Evolutionary conservation across 1,140 invertebrate genomes (phyloP), one percentile per base, ranked within the genome.

Genomic region (Dinoponera quadriceps): DNA sequence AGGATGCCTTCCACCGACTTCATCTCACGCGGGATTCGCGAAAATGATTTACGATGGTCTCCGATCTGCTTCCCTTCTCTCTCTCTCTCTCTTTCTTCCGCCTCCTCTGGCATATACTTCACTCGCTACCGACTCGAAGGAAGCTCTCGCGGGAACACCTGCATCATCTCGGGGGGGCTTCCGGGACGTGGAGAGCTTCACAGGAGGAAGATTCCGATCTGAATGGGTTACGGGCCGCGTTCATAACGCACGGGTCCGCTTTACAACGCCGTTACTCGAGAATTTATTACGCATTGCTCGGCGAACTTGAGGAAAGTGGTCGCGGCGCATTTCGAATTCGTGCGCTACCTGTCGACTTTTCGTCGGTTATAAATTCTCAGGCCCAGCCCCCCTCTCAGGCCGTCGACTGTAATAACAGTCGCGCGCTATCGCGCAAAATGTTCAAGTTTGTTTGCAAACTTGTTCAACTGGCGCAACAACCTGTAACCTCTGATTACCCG

Each of bases 31-130:
- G 71, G 68, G 83, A 86, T 84, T 84, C 87, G 75, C 75, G 84
- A 89, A 86, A 88, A 89, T 89, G 87, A 89, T 89, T 89, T 89
- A 89, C 88, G 87, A 77, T 72, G 84, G 71, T 44, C 86, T 78
- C 77, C 51, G 33, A 73, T 88, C 60, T 38, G 7, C 38, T 44
- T 9, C 9, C 18, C 33, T 7, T 2, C 73, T 29, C 20, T 18
- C 7, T 60, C 54, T 22, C 18, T 29, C 22, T n/a, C 18, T 22
- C 27, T 18, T 4, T 5, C 4, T 27, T 18, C 22, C 22, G 7
- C 11, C 9, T 25, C 7, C 38, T 11, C 38, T 44, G 0, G 38
- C 38, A n/a, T n/a, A n/a, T n/a, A 7, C 38, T 44, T 44, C 38
- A n/a, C n/a, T 44, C 38, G 7, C 38, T 0, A 44, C 38, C 3